Evolutionary conservation across 2,888 invertebrate species (phyloP), one percentile per base, ranked within the genome.

Genomic region (Mythimna vitellina): DNA sequence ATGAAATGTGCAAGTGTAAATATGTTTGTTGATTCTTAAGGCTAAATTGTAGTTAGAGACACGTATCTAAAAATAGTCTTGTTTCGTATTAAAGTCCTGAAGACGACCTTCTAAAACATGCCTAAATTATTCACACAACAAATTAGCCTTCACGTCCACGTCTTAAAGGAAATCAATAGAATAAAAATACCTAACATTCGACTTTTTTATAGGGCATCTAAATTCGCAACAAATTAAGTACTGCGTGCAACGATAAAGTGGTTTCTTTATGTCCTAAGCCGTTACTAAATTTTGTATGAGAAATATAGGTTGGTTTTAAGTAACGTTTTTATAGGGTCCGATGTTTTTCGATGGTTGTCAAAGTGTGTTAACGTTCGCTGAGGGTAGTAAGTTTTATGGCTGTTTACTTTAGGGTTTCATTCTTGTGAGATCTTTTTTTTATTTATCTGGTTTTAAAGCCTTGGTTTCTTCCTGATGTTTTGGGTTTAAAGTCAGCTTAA

Each of bases 151-250:
- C 7, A 35, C 20, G 3, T 14, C 46, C 20, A 42, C 17, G 0
- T 42, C 25, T 29, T 53, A 29, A 42, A 70, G 35, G 35, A 80
- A 67, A 66, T 65, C 68, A 63, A 78, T 75, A 64, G 57, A 74
- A 74, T 81, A 81, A 78, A 81, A 75, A 61, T 62, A 75, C 60
- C 68, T 29, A 63, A 81, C 70, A 78, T 78, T 78, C 62, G 70
- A 65, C 64, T 58, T 14, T 58, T 78, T 75, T 81, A 72, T 70
- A 54, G 54, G 32, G 69, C 22, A 61, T 75, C 81, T 81, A 81
- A 81, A 78, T 81, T 75, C 66, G 25, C 63, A 49, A 61, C 53
- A 81, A 70, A 81, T 81, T 81, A 81, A 81, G 53, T 67, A 62
- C 71, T 53, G 38, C 66, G 54, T 65, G 61, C 12, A 51, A 4